phyloP scores from a whole-genome alignment of 1,140 invertebrate genomes.

The Tetraneura akinire region DNA sequence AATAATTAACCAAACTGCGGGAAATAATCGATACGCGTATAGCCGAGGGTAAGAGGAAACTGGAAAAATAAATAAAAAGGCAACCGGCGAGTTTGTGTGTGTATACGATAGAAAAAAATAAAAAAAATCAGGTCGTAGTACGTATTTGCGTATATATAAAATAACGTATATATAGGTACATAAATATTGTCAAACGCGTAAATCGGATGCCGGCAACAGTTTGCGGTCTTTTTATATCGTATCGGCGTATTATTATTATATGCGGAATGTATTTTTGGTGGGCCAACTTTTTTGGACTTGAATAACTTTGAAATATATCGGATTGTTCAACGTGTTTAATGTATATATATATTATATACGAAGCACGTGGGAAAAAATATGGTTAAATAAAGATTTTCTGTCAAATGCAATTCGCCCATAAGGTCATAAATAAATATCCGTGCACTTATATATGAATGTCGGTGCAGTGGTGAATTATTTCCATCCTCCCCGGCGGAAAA shows the following conservation, averaged over 20 bases:
- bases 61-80: not conserved
- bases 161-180: too few relatives aligned
- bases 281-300: too few relatives aligned
- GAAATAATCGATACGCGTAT: not conserved
- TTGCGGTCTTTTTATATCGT: not conserved
- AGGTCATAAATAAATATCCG: not conserved
- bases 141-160: too few relatives aligned
- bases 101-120: not conserved
- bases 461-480: not conserved
- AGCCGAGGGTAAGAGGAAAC: not conserved
- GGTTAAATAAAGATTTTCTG: slow-evolving; percentile 47
- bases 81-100: not conserved
- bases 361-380: not conserved
- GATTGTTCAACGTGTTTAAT: too few relatives aligned
- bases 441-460: not conserved
- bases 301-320: too few relatives aligned
- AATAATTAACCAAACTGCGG: too few relatives aligned
- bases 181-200: too few relatives aligned
- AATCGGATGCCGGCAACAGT: slow-evolving; percentile 28
- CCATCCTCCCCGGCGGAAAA: not conserved
- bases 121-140: too few relatives aligned
- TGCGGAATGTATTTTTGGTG: too few relatives aligned
- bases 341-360: too few relatives aligned
- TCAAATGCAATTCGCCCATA: slow-evolving; percentile 34
- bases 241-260: too few relatives aligned